phyloP scores from a whole-genome alignment of 2,888 invertebrate species.

The Druceiella hillmani region DNA sequence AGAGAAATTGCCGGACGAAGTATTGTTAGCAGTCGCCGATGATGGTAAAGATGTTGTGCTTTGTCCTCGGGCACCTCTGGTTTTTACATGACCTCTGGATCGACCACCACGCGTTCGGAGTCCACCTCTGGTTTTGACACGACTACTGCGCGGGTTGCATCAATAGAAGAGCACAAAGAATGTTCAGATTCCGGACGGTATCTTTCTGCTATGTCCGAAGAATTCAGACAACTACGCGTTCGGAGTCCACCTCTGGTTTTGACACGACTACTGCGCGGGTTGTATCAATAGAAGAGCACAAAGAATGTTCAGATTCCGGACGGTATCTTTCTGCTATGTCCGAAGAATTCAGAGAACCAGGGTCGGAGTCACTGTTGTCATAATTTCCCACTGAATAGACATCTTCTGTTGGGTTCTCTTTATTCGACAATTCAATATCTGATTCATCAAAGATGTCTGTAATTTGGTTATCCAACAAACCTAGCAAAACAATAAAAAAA shows the following conservation, averaged over 20 bases:
- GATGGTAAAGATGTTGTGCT: too few species aligned
- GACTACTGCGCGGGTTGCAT: too few species aligned
- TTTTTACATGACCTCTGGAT: too few species aligned
- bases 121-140: conserved; percentile 6
- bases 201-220: conserved; percentile 7
- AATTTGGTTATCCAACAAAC: conserved; percentile 4
- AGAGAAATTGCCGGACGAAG: too few species aligned
- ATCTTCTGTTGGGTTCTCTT: conserved; percentile 6
- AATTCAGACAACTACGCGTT: conserved; percentile 5
- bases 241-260: conserved; percentile 7
- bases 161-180: too few species aligned
- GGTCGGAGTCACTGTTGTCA: conserved; percentile 5
- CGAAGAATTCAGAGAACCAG: conserved; percentile 8
- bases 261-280: conserved; percentile 2
- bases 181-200: conserved; percentile 8
- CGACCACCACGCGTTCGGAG: conserved; percentile 3
- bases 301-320: conserved; percentile 8
- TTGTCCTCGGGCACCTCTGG: too few species aligned
- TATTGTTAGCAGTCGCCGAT: too few species aligned
- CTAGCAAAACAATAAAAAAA: too few species aligned
- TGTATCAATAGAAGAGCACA: too few species aligned
- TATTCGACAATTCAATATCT: conserved; percentile 7
- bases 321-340: conserved; percentile 7
- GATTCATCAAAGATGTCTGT: conserved; percentile 5
- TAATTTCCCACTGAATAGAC: too few species aligned